Evolutionary conservation across 2,113 vertebrate species (phyloP).

Genomic region (Desmodus rotundus): DNA sequence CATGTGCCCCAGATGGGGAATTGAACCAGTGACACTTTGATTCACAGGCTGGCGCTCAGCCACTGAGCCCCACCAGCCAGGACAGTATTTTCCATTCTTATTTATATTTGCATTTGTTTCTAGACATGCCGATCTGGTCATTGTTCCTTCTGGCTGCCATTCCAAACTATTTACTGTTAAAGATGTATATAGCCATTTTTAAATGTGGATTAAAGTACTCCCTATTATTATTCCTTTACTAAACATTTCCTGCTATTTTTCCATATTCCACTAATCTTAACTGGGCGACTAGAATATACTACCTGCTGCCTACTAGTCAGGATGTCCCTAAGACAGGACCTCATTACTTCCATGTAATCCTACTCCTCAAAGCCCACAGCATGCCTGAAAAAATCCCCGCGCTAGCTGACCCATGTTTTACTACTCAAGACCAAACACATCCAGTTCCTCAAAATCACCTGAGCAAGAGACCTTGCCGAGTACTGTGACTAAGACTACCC

Average conservation of each 20-base stretch:
- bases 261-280: not conserved
- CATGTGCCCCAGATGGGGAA: too few species aligned
- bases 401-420: not conserved
- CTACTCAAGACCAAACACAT: not conserved
- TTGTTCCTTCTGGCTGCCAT: not conserved
- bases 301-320: not conserved
- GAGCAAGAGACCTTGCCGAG: not conserved
- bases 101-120: not conserved
- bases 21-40: too few species aligned
- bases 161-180: not conserved
- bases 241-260: not conserved
- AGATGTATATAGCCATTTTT: not conserved
- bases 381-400: not conserved
- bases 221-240: not conserved
- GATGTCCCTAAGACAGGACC: not conserved
- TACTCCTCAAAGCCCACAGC: not conserved
- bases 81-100: not conserved
- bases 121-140: not conserved
- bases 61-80: too few species aligned
- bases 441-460: not conserved
- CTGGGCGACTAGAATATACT: not conserved
- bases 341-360: not conserved
- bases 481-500: not conserved
- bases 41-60: too few species aligned
- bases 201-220: not conserved